A percentile compares a stretch with the other conserved stretches of the same genome.
Evolutionary conservation across 2,113 vertebrate species (phyloP).

Genomic region (Coptodon rendalli): DNA sequence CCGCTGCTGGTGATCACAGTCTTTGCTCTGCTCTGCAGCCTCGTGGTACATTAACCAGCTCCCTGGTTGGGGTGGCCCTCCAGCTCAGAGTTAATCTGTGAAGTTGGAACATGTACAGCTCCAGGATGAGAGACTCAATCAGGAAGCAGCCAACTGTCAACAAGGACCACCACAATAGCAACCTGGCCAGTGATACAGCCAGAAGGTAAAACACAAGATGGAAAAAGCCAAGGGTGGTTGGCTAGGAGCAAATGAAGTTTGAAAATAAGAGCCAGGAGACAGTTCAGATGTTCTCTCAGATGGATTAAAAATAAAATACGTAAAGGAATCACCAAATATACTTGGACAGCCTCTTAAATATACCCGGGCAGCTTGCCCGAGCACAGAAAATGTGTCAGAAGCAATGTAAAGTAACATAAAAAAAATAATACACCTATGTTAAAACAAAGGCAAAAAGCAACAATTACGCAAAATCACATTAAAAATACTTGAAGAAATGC

Average conservation of each 20-base stretch:
- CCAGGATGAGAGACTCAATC: neutral
- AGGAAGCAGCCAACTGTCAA: neutral
- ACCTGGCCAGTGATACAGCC: neutral
- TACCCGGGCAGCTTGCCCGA: neutral
- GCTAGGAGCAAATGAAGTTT: neutral
- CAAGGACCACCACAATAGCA: neutral
- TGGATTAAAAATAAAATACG: neutral
- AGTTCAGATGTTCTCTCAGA: neutral
- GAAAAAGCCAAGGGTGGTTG: neutral
- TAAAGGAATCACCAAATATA: neutral
- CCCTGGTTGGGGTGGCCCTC: neutral
- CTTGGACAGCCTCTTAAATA: neutral
- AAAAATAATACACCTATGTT: neutral
- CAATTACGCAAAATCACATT: neutral
- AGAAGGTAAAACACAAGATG: neutral
- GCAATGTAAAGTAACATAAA: neutral
- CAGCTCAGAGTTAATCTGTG: neutral
- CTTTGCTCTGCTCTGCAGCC: neutral
- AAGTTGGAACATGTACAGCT: neutral
- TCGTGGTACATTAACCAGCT: neutral
- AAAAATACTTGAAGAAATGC: neutral
- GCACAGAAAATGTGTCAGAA: neutral
- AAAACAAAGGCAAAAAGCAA: neutral
- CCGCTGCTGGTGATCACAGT: neutral
- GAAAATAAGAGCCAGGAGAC: neutral